Base-by-base conservation (phyloP, 2,888 invertebrate genomes). In the Spilosoma lubricipeda region DNA sequence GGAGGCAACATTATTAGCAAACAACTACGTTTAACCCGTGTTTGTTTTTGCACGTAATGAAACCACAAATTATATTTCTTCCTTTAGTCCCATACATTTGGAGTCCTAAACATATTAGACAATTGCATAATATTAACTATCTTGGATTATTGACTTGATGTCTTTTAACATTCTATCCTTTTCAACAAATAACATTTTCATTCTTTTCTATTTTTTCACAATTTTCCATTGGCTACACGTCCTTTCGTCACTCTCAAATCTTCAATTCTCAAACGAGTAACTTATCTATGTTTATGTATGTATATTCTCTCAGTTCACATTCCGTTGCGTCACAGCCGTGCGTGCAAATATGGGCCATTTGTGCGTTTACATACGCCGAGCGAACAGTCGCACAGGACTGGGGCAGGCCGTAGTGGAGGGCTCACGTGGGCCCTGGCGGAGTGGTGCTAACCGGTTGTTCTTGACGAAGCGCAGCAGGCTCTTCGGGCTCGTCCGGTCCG, bases 151-250 rank as follows among this genome's bases (percentile, higher is more conserved):
- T 87, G 90, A 91, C 91, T 87, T 85, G 82, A 81, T 91, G 92
- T 92, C 92, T 92, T 92, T 91, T 92, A 63, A 90, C 82, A 86
- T 87, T 86, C 87, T 92, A 90, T 88, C 85, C 86, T 88, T 86
- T 91, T 91, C 92, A 94, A 95, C 94, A 94, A 93, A 87, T 92
- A 95, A 94, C 94, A 94, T 93, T 92, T 83, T 90, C 89, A 88
- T 90, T 90, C 86, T 88, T 91, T 89, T 88, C 87, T 91, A 90
- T 86, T 87, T 89, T 91, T 92, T 91, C 93, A 94, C 92, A 93
- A 91, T 89, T 92, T 92, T 92, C 93, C 94, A 93, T 91, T 90
- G 88, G 90, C 93, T 94, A 93, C 88, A 89, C 89, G 89, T 90
- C 86, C 86, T 81, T 85, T 87, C 89, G 89, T 90, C 91, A 90